Evolutionary conservation across 2,113 vertebrate genomes (phyloP), one percentile per base, ranked within the genome.

Genomic region (Lepidothrix coronata): DNA sequence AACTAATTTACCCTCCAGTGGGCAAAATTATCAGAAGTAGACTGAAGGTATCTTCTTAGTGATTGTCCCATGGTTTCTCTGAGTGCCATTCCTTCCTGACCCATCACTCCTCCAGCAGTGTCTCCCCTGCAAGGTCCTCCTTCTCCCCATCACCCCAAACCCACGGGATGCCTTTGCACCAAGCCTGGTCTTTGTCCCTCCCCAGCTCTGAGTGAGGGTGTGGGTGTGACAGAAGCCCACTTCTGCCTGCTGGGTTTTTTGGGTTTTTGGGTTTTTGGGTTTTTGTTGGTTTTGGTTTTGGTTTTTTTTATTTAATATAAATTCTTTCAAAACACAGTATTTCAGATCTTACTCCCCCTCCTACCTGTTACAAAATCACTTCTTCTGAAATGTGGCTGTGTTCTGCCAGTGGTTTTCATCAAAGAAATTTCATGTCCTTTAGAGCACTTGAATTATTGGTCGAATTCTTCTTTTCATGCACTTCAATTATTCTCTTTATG

Each of bases 191-290:
- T 44, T 84, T 72, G 35, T 24, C 52, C 21, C 27, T n/a, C 66
- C 30, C 33, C 51, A 54, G 66, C n/a, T 57, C 46, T 62, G 30
- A 44, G 39, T 37, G 31, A 82, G 11, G 70, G 4, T 3, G 4
- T 14, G 24, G 31, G 12, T 25, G 4, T 22, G 31, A 76, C 14
- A 76, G n/a, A 76, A 80, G 17, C 15, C 57, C n/a, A 19, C 6
- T 48, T 39, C 31, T 76, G 6, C 58, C 52, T 68, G 16, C 31
- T 85, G 39, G 10, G 3, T 14, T 20, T 59, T 39, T 24, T 28
- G 6, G 13, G 18, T 2, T 41, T 27, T n/a, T n/a, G n/a, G 25
- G 27, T 27, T 27, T 51, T 51, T 2, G 41, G n/a, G 2, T 0
- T 0, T 9, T 46, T 22, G 46, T 46, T 48, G 21, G 12, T 23